Evolutionary conservation across 1,140 invertebrate genomes (phyloP).

Genomic region (Lasioglossum baleicum): DNA sequence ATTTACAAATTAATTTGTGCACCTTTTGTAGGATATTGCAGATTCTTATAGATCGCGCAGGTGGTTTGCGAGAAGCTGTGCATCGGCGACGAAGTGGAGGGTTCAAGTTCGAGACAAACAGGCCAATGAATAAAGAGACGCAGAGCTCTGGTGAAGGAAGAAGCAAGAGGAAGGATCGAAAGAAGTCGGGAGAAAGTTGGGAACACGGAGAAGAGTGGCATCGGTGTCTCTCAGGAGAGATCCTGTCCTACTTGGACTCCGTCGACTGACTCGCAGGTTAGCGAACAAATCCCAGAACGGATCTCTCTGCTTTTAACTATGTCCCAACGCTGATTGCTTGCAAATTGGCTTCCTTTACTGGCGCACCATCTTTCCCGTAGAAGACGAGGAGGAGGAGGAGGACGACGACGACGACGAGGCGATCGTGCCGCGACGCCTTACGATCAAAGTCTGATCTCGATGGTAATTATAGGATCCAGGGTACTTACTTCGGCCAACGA

Average conservation of each 20-base stretch:
- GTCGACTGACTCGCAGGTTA: conserved; percentile 69
- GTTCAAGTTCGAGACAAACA: neutral
- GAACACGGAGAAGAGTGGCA: conserved; percentile 44
- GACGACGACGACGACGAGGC: neutral
- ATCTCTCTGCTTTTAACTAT: conserved; percentile 68
- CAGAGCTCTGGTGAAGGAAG: neutral
- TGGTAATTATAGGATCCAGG: conserved; percentile 31
- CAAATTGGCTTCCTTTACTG: conserved; percentile 72
- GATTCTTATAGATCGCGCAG: no score
- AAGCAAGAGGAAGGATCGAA: conserved; percentile 15
- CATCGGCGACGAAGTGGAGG: no score
- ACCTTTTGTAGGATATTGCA: no score
- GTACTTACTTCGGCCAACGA: conserved; percentile 1
- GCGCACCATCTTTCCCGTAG: conserved; percentile 40
- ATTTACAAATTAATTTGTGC: no score
- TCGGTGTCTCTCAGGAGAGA: conserved; percentile 66
- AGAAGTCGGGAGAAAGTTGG: conserved; percentile 31
- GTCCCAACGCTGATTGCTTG: conserved; percentile 71
- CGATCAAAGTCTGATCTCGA: conserved; percentile 51
- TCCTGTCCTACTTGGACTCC: conserved; percentile 65
- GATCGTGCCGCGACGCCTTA: conserved; percentile 47
- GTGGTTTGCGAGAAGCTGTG: no score
- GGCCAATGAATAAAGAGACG: neutral
- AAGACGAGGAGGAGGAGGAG: neutral
- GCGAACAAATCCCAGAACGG: conserved; percentile 62